Evolutionary conservation across 1,140 invertebrate genomes (phyloP).

Genomic region (Ceratosolen fusciceps): DNA sequence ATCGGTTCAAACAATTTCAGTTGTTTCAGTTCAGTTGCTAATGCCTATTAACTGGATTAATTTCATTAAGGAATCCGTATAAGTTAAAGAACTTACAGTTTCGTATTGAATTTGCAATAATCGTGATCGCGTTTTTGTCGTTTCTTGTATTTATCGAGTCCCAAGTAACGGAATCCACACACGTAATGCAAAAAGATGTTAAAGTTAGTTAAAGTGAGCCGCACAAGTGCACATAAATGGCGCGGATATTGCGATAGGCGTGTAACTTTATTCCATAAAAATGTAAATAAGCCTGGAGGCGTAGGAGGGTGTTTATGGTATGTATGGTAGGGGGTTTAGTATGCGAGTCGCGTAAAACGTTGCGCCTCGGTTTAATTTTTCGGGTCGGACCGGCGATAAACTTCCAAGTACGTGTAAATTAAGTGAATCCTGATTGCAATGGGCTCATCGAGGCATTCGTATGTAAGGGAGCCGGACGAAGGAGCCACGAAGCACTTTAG

Average conservation of each 20-base stretch:
- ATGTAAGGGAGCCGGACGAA: neutral
- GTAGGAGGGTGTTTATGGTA: neutral
- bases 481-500: neutral
- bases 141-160: too few species aligned
- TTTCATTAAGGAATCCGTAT: too few species aligned
- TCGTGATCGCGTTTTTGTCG: too few species aligned
- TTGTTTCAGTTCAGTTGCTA: too few species aligned
- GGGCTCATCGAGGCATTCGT: slow-evolving; percentile 10
- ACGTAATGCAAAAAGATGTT: too few species aligned
- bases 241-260: neutral
- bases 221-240: slow-evolving; percentile 27
- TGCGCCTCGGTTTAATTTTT: neutral
- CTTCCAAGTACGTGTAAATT: slow-evolving; percentile 19
- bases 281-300: slow-evolving; percentile 2
- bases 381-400: neutral
- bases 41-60: too few species aligned
- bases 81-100: too few species aligned
- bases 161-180: too few species aligned
- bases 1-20: too few species aligned
- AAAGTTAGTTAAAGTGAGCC: too few species aligned
- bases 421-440: slow-evolving; percentile 1
- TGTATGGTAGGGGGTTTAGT: neutral
- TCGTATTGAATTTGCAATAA: too few species aligned
- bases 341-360: neutral
- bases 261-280: slow-evolving; percentile 29